phyloP scores from a whole-genome alignment of 2,888 invertebrate genomes.

The Standfussiana lucernea region DNA sequence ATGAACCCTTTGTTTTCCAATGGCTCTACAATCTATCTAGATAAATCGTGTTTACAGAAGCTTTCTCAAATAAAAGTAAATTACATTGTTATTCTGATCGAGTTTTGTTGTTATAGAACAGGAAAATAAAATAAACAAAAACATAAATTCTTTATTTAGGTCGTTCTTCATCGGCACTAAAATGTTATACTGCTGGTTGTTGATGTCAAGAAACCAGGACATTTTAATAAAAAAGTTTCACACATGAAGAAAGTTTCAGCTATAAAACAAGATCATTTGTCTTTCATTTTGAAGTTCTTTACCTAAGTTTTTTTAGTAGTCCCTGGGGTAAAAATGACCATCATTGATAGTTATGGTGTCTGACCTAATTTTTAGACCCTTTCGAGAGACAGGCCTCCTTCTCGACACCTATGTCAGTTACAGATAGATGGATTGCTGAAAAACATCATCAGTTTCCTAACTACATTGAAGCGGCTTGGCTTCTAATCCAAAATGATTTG shows the following conservation, averaged over 20 bases:
- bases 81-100: slow-evolving; percentile 15
- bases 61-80: slow-evolving; percentile 15
- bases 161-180: slow-evolving; percentile 24
- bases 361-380: background rate
- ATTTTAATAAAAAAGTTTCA: slow-evolving; percentile 33
- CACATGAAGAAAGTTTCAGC: slow-evolving; percentile 7
- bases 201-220: slow-evolving; percentile 1
- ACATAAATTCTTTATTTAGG: slow-evolving; percentile 2
- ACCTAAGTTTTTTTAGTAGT: background rate
- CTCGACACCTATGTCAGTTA: background rate
- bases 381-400: background rate
- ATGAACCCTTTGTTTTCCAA: background rate
- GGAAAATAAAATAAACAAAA: slow-evolving; percentile 19
- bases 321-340: background rate
- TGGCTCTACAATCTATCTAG: background rate
- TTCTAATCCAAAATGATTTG: background rate
- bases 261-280: slow-evolving; percentile 8
- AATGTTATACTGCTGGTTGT: slow-evolving; percentile 22
- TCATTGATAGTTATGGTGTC: background rate
- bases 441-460: background rate
- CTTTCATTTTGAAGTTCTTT: background rate
- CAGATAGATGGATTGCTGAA: background rate
- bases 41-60: background rate
- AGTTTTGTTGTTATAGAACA: background rate
- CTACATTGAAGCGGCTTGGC: background rate